A percentile compares a stretch with the other conserved stretches of the same genome.
phyloP scores from a whole-genome alignment of 2,888 invertebrate species.

The Cetonia aurata region DNA sequence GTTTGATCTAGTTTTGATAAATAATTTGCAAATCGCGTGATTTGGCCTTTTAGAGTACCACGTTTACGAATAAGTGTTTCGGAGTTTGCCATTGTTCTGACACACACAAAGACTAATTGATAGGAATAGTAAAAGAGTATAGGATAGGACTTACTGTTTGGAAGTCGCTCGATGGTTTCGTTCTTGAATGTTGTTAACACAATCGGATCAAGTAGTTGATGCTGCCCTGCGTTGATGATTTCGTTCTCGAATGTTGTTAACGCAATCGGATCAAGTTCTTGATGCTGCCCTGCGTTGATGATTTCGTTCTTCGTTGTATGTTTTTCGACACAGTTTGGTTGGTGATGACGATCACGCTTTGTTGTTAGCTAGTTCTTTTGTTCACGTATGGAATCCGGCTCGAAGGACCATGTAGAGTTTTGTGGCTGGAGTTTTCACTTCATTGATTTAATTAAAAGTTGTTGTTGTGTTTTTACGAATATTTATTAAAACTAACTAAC shows the following conservation, averaged over 20 bases:
- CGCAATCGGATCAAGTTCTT: no score
- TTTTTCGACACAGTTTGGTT: no score
- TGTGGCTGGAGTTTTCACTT: not conserved
- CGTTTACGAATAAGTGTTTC: constrained; percentile 26
- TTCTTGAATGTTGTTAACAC: not conserved
- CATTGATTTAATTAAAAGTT: no score
- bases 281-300: no score
- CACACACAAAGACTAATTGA: not conserved
- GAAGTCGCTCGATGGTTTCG: not conserved
- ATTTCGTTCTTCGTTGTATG: no score
- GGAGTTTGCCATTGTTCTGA: constrained; percentile 19
- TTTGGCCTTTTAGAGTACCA: constrained; percentile 1
- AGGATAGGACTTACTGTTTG: not conserved
- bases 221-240: not conserved
- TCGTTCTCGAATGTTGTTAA: no score
- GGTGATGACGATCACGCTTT: no score
- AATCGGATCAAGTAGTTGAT: not conserved
- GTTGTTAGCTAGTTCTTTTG: no score
- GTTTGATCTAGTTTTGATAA: not conserved
- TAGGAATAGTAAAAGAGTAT: not conserved
- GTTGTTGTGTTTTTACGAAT: no score
- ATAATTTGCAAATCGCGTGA: constrained; percentile 24
- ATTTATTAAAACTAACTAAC: no score
- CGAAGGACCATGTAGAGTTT: constrained; percentile 19
- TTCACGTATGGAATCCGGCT: not conserved